A percentile compares a stretch with the other conserved stretches of the same genome.
phyloP scores from a whole-genome alignment of 2,797 vertebrate species.

The Leptoclinus maculatus region DNA sequence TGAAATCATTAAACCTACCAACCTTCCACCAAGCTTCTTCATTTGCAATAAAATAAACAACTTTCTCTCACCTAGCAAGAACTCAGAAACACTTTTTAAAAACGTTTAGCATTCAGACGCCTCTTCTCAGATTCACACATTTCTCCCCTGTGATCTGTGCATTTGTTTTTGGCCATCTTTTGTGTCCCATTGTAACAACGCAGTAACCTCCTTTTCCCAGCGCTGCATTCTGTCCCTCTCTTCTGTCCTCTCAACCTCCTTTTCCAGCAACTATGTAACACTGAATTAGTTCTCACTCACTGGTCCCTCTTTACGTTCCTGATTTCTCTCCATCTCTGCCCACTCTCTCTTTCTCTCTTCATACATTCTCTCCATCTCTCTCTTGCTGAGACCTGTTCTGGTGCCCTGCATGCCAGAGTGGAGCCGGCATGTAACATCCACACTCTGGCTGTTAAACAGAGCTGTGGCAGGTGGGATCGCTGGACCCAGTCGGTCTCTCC shows the following conservation, averaged over 20 bases:
- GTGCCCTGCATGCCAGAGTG: constrained; percentile 20
- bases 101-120: not conserved
- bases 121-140: not conserved
- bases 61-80: not conserved
- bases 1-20: not conserved
- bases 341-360: constrained; percentile 8
- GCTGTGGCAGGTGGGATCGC: constrained; percentile 67
- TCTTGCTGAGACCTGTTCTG: constrained; percentile 30
- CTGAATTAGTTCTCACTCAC: constrained; percentile 48
- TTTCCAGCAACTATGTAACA: constrained; percentile 42
- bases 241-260: constrained; percentile 14
- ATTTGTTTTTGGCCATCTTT: not conserved
- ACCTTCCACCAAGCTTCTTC: not conserved
- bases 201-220: constrained; percentile 3
- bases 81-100: not conserved
- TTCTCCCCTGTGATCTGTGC: not conserved
- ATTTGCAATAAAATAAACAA: not conserved
- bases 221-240: constrained; percentile 24
- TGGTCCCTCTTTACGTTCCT: not conserved
- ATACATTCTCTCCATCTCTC: constrained; percentile 11
- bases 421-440: constrained; percentile 36
- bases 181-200: constrained; percentile 7
- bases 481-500: constrained; percentile 36
- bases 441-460: constrained; percentile 43
- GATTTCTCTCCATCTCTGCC: constrained; percentile 5